A percentile compares a stretch with the other conserved stretches of the same genome.
Conservation (phyloP, 2,113 vertebrate genomes). For the Dicerorhinus sumatrensis region DNA sequence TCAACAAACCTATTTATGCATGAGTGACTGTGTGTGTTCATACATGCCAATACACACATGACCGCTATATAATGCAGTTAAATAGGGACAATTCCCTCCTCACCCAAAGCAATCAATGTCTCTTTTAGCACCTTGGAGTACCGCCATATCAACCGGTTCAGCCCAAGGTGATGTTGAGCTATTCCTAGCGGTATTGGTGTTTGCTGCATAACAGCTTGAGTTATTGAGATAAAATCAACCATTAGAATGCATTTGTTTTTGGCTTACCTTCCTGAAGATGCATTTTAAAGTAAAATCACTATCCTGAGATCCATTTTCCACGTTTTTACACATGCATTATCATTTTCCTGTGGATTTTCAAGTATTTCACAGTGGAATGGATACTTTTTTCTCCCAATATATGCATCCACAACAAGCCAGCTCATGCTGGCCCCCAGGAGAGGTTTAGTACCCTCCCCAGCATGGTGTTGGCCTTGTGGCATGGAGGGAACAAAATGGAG, state of each 20-base stretch:
- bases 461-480: background rate
- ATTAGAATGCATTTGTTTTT: constrained; percentile 29
- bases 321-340: background rate
- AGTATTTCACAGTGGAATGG: background rate
- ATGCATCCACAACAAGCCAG: background rate
- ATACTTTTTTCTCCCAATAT: background rate
- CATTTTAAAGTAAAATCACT: constrained; percentile 8
- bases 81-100: background rate
- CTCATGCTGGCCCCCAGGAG: background rate
- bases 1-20: background rate
- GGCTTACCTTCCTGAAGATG: constrained; percentile 7
- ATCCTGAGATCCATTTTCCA: background rate
- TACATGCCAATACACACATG: background rate
- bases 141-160: background rate
- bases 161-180: background rate
- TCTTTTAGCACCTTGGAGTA: background rate
- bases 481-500: background rate
- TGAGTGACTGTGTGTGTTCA: background rate
- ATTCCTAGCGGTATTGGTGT: background rate
- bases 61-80: background rate
- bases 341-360: constrained; percentile 20
- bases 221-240: constrained; percentile 15
- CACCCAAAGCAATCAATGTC: background rate
- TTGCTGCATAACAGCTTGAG: background rate
- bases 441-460: background rate